phyloP scores from a whole-genome alignment of 2,113 vertebrate genomes.

The Oenanthe melanoleuca region DNA sequence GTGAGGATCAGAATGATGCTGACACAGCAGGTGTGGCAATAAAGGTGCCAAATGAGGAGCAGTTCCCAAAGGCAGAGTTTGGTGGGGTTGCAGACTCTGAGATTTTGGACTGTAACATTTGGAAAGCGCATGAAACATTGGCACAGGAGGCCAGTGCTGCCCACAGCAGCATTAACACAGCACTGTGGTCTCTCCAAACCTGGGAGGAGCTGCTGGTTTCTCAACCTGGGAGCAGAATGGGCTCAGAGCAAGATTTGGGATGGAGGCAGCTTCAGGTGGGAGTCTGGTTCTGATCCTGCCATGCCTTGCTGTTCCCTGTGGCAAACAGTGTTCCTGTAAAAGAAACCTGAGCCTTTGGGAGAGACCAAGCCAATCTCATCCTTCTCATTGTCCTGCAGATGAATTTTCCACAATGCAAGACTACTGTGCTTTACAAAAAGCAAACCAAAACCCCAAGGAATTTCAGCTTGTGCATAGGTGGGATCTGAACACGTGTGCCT shows the following conservation, averaged over 20 bases:
- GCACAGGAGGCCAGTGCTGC: rapidly evolving
- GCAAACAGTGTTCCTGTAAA: not conserved
- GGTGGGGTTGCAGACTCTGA: not conserved
- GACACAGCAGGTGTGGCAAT: rapidly evolving
- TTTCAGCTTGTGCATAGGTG: not conserved
- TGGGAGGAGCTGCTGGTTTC: not conserved
- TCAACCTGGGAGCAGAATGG: not conserved
- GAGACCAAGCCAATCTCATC: not conserved
- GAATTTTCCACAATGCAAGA: not conserved
- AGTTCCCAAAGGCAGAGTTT: not conserved
- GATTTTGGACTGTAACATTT: rapidly evolving
- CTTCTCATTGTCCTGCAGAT: not conserved
- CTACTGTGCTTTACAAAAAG: not conserved
- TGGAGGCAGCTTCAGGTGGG: not conserved
- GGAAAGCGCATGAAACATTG: rapidly evolving
- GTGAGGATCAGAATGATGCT: not conserved
- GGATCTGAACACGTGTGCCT: not conserved
- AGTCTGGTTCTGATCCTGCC: not conserved
- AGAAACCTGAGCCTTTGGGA: not conserved
- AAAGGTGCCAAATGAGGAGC: not conserved
- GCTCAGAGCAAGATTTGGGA: not conserved
- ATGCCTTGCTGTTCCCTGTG: not conserved
- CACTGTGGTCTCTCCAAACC: rapidly evolving
- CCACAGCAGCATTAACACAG: not conserved
- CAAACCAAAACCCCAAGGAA: not conserved